Evolutionary conservation across 2,797 vertebrate species (phyloP), one percentile per base, ranked within the genome.

Genomic region (Microchirus variegatus): DNA sequence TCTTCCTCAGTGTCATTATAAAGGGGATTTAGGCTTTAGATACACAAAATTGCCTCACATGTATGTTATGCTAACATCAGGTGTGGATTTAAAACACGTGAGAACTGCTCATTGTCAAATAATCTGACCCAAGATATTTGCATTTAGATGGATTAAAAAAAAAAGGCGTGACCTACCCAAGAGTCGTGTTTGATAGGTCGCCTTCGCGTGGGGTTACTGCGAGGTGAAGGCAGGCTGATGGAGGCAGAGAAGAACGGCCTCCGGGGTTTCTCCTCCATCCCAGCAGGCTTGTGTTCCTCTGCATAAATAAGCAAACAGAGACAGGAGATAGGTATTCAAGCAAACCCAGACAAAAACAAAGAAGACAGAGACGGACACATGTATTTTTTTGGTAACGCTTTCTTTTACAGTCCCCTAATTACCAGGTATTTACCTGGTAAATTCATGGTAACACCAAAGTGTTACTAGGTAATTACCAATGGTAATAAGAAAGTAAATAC

Each of bases 111-210:
- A 22, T 22, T 22, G 22, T 3, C 22, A 22, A 5, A 22, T 22
- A 3, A 22, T 22, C 22, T 22, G 9, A 5, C 15, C 2, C 10
- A 26, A 48, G 16, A n/a, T 16, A 44, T 61, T 41, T 63, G 22
- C 26, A 51, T 10, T 44, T 12, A 31, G 35, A 19, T 4, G 10
- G 19, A 50, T 45, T 37, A 48, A 31, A 35, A 46, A 8, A 48
- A 31, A 35, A 46, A 8, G 19, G 6, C 6, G 12, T 16, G 18
- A 70, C 88, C 37, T 89, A 94, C 93, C 93, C 93, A 94, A 12
- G 93, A 94, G 87, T 94, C 91, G 0, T 93, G 92, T 78, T 93
- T 93, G 74, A 94, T 85, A 17, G 91, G 90, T 48, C 90, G 86
- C 76, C 92, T 85, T 40, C 87, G 86, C 16, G 81, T 73, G 0